Conservation (phyloP, 2,113 vertebrate genomes). For the Catharus fuscescens region DNA sequence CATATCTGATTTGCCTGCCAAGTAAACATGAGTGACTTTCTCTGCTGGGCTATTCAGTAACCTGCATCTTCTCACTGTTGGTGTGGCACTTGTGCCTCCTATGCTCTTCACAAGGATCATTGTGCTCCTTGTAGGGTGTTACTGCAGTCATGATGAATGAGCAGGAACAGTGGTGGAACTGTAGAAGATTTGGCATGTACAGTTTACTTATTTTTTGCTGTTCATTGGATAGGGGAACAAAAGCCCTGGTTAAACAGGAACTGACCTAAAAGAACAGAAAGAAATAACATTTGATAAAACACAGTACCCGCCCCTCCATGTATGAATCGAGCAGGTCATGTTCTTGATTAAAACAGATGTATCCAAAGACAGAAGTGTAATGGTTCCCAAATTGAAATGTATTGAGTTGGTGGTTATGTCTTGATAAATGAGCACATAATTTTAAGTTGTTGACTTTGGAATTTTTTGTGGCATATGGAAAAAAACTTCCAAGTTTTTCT, state of each 20-base stretch:
- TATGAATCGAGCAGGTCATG: neutral
- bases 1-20: neutral
- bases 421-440: neutral
- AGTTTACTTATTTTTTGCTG: neutral
- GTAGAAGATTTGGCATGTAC: neutral
- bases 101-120: neutral
- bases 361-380: neutral
- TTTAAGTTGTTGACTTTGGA: neutral
- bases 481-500: neutral
- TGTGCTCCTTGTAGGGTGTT: neutral
- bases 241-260: neutral
- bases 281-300: neutral
- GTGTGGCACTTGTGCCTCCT: neutral
- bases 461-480: neutral
- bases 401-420: neutral
- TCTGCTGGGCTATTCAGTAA: neutral
- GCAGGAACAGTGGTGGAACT: neutral
- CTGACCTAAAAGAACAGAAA: neutral
- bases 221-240: neutral
- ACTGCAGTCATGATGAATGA: neutral
- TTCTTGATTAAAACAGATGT: neutral
- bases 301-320: accelerated
- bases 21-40: neutral
- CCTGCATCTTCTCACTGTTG: neutral
- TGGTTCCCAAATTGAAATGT: neutral